Percentiles rank a stretch among this genome's conserved stretches.
Evolutionary conservation across 2,797 vertebrate species (phyloP).

Genomic region (Chromobotia macracanthus): DNA sequence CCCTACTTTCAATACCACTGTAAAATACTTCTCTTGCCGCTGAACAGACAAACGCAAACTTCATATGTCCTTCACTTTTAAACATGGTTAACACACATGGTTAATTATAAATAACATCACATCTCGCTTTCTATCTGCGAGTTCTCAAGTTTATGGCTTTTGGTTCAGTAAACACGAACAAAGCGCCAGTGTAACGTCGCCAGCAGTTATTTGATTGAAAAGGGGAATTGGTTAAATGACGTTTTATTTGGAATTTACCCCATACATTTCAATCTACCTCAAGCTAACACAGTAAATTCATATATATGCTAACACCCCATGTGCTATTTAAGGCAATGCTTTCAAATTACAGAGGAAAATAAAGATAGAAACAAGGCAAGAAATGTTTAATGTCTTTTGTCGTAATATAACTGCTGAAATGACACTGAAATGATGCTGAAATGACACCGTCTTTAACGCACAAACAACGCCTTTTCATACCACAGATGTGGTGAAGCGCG

Average conservation of each 20-base stretch:
- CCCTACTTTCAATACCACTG: neutral
- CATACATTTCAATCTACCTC: constrained; percentile 17
- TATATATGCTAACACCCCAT: constrained; percentile 25
- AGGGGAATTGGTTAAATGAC: constrained; percentile 34
- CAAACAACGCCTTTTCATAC: constrained; percentile 27
- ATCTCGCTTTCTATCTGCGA: neutral
- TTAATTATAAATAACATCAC: neutral
- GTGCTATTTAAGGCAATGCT: constrained; percentile 41
- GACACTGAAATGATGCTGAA: constrained; percentile 17
- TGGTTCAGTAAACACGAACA: constrained; percentile 1
- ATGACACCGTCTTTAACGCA: neutral
- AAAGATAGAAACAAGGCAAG: constrained; percentile 41
- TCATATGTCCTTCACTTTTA: neutral
- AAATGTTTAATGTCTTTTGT: constrained; percentile 51
- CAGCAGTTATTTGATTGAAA: constrained; percentile 3
- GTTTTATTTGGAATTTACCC: constrained; percentile 29
- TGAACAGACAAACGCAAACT: neutral
- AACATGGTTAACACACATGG: neutral
- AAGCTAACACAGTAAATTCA: constrained; percentile 24
- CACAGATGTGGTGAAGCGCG: constrained; percentile 38
- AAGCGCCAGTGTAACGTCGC: neutral
- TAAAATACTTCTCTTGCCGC: neutral
- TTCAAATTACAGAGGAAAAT: constrained; percentile 22
- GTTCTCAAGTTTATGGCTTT: constrained; percentile 31
- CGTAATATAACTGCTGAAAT: constrained; percentile 20